These are phyloP conservation scores for Rotaria sp. DNA, from an alignment of 2,888 invertebrate genomes.

Conservation along the genomic window DNA sequence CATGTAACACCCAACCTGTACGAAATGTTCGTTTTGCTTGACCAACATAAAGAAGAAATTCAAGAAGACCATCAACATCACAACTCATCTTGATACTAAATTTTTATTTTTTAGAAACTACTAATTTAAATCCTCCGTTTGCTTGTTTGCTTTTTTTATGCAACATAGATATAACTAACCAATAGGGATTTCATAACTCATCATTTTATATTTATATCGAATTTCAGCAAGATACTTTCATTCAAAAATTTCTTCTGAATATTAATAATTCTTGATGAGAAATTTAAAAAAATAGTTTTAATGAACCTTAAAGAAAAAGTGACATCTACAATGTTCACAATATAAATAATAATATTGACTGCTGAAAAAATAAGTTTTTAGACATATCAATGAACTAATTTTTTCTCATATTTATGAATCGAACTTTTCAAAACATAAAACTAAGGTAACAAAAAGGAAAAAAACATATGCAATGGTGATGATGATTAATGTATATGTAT, in stretches of 20 bases:
- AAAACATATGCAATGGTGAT: background rate
- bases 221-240: no score
- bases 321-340: background rate
- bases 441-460: background rate
- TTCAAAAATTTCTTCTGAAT: no score
- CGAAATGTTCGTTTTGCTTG: slow-evolving; percentile 57
- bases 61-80: slow-evolving; percentile 30
- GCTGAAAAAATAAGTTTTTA: no score
- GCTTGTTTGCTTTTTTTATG: no score
- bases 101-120: background rate
- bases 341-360: background rate
- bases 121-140: no score
- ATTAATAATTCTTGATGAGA: no score
- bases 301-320: background rate
- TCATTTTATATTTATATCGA: no score
- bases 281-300: no score
- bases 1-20: slow-evolving; percentile 77
- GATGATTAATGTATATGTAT: background rate
- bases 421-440: background rate
- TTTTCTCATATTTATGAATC: no score
- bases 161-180: background rate
- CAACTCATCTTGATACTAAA: background rate
- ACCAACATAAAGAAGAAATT: slow-evolving; percentile 38
- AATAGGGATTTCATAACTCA: background rate
- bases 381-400: no score